phyloP scores from a whole-genome alignment of 30 jellyfish, hydroid and myxozoan species.

The Hydractinia echinata region DNA sequence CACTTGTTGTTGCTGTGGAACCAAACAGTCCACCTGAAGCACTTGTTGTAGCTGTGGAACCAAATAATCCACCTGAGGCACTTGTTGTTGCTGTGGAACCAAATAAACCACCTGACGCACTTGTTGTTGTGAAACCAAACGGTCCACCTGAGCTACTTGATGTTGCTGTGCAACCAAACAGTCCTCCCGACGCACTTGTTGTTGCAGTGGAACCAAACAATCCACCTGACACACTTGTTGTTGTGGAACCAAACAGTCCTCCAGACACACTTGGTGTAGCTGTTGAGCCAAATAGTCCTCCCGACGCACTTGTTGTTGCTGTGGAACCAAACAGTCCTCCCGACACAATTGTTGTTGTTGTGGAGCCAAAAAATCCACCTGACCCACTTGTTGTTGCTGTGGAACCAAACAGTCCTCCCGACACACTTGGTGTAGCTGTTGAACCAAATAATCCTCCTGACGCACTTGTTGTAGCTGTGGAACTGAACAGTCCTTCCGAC shows the following conservation, averaged over 20 bases:
- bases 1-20: slow-evolving; percentile 27
- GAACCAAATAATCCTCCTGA: slow-evolving; percentile 38
- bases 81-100: not conserved
- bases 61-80: slow-evolving; percentile 23
- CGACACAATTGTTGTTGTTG: slow-evolving; percentile 2
- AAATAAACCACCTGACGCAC: slow-evolving; percentile 28
- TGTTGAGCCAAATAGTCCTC: slow-evolving; percentile 20
- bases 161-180: slow-evolving; percentile 33
- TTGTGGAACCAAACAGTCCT: too few relatives aligned
- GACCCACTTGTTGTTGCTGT: slow-evolving; percentile 26
- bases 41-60: slow-evolving; percentile 13
- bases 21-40: slow-evolving; percentile 15
- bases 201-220: slow-evolving; percentile 41
- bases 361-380: slow-evolving; percentile 34
- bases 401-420: slow-evolving; percentile 23
- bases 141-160: slow-evolving; percentile 30
- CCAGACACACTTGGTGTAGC: slow-evolving; percentile 18
- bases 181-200: slow-evolving; percentile 22
- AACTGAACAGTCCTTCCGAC: slow-evolving; percentile 27
- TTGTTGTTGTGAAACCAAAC: too few relatives aligned
- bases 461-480: slow-evolving; percentile 18
- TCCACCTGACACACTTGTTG: too few relatives aligned
- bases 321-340: slow-evolving; percentile 52
- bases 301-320: slow-evolving; percentile 38
- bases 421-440: slow-evolving; percentile 23